Evolutionary conservation across 2,888 invertebrate genomes (phyloP).

Genomic region (Pristionchus maxplancki): DNA sequence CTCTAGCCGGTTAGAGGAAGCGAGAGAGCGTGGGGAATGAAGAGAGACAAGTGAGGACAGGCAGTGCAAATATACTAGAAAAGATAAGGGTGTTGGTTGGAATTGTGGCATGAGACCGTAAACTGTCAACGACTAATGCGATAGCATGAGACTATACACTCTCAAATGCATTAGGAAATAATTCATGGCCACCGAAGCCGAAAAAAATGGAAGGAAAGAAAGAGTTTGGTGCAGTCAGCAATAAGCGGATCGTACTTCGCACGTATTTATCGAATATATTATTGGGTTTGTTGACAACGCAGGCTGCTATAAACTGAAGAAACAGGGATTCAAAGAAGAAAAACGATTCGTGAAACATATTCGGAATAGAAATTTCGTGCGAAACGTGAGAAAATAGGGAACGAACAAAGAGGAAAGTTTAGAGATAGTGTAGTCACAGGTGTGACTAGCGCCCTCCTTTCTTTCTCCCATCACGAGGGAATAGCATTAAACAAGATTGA

Average conservation of each 20-base stretch:
- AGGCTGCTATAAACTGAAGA: background rate
- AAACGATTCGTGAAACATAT: background rate
- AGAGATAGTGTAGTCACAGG: constrained; percentile 38
- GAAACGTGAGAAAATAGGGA: background rate
- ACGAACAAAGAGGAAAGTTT: background rate
- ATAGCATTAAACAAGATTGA: background rate
- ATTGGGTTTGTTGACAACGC: background rate
- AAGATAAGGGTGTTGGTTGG: background rate
- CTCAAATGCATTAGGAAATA: background rate
- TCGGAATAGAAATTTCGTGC: background rate
- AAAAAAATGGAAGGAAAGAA: background rate
- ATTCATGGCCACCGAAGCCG: too few species aligned
- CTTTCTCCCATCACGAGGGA: background rate
- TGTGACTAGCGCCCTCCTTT: constrained; percentile 28
- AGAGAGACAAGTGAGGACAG: background rate
- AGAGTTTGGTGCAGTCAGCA: background rate
- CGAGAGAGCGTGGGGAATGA: background rate
- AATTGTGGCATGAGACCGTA: background rate
- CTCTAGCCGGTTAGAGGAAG: background rate
- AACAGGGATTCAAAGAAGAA: background rate
- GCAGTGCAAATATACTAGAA: background rate
- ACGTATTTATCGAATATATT: background rate
- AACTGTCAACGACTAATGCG: background rate
- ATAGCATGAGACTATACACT: background rate
- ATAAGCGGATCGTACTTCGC: background rate